Percentiles rank a stretch among this genome's conserved stretches.
phyloP scores from a whole-genome alignment of 2,888 invertebrate species.

The Emmelina monodactyla region DNA sequence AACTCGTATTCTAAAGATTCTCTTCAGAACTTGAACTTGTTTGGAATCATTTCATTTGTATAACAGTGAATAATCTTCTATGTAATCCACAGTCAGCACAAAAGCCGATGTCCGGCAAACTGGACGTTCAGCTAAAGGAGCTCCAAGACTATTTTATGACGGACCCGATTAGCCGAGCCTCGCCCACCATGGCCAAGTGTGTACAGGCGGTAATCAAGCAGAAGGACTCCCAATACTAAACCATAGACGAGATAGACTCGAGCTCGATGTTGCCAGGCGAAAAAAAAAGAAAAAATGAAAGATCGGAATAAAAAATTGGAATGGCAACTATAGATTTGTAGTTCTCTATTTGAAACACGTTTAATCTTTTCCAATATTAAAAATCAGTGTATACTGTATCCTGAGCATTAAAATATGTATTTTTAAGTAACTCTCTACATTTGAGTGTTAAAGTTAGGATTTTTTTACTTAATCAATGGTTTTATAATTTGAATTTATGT shows the following conservation, averaged over 20 bases:
- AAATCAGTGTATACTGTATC: too few species aligned
- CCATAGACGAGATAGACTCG: too few species aligned
- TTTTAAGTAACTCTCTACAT: not conserved
- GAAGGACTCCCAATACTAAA: slow-evolving; percentile 49
- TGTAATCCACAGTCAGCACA: slow-evolving; percentile 42
- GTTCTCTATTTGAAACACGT: too few species aligned
- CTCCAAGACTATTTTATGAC: slow-evolving; percentile 95
- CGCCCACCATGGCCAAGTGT: slow-evolving; percentile 98
- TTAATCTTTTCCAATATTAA: too few species aligned
- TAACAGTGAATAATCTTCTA: not conserved
- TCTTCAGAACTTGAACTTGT: too few species aligned
- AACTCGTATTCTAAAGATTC: too few species aligned
- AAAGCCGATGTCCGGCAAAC: slow-evolving; percentile 57
- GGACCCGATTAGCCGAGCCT: slow-evolving; percentile 93
- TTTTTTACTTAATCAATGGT: not conserved
- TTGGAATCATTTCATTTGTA: too few species aligned
- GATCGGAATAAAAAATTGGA: too few species aligned
- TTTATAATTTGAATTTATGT: not conserved
- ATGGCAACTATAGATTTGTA: too few species aligned
- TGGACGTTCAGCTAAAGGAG: slow-evolving; percentile 78
- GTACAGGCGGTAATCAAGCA: slow-evolving; percentile 89
- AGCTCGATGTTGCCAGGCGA: too few species aligned
- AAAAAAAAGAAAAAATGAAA: too few species aligned
- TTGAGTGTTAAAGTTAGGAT: not conserved
- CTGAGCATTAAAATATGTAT: too few species aligned